phyloP scores from a whole-genome alignment of 2,797 vertebrate genomes.

The Pseudopleuronectes americanus region DNA sequence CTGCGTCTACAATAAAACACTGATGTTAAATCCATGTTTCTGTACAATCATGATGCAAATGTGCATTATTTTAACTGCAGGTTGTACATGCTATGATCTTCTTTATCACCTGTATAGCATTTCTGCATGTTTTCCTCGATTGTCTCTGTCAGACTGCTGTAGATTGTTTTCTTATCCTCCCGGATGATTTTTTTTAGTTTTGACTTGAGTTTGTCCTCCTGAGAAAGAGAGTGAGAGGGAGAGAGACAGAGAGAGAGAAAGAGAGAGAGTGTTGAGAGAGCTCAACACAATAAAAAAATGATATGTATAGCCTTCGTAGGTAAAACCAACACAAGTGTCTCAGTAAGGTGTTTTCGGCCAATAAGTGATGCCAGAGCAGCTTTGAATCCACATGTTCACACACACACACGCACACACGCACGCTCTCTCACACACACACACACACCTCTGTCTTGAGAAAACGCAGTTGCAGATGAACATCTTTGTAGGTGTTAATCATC shows the following conservation, averaged over 20 bases:
- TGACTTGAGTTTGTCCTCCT: slow-evolving; percentile 48
- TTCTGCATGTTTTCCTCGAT: slow-evolving; percentile 29
- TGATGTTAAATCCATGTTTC: background rate
- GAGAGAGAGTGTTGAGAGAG: background rate
- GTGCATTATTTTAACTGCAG: background rate
- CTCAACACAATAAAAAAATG: no score
- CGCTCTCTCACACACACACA: background rate
- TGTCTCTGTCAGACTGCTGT: slow-evolving; percentile 29
- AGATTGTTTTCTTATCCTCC: slow-evolving; percentile 47
- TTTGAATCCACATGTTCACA: no score
- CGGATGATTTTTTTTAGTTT: slow-evolving; percentile 25
- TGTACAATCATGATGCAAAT: background rate
- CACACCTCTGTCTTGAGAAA: slow-evolving; percentile 56
- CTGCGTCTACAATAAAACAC: slow-evolving; percentile 39
- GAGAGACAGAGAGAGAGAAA: no score
- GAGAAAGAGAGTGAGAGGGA: no score
- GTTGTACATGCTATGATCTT: no score
- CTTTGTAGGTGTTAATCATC: slow-evolving; percentile 23
- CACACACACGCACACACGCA: slow-evolving; percentile 3
- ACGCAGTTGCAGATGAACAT: slow-evolving; percentile 29
- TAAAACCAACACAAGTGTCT: no score
- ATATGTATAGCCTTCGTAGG: no score
- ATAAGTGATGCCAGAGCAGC: background rate
- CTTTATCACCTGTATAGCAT: slow-evolving; percentile 46
- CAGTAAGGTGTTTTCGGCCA: no score